A percentile compares a stretch with the other conserved stretches of the same genome.
These are phyloP conservation scores for Nothocercus nigrocapillus DNA, from an alignment of 2,113 vertebrate genomes.

Conservation along the genomic window DNA sequence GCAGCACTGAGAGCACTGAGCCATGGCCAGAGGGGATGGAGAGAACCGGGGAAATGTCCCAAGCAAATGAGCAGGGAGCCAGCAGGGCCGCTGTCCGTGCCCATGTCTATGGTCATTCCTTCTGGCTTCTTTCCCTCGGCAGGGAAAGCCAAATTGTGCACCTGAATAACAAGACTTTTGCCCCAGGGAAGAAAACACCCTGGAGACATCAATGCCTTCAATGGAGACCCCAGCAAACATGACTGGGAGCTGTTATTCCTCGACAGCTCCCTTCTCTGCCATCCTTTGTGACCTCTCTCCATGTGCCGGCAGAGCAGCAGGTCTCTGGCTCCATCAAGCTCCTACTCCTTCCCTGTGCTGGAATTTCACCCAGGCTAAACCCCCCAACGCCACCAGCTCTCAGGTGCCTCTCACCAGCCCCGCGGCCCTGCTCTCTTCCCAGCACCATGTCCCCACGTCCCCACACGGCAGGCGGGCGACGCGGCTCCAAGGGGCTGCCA, in stretches of 20 bases:
- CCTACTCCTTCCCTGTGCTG: no score
- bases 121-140: neutral
- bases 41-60: accelerated
- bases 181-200: neutral
- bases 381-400: neutral
- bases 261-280: neutral
- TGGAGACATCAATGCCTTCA: neutral
- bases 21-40: neutral
- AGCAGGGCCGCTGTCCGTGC: neutral
- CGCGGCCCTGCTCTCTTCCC: neutral
- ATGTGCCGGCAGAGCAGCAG: neutral
- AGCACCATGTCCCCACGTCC: accelerated
- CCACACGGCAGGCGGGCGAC: neutral
- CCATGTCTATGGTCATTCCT: neutral
- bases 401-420: neutral
- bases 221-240: neutral
- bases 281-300: neutral
- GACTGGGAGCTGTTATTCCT: accelerated
- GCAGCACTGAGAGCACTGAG: neutral
- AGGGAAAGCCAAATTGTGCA: neutral
- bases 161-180: neutral
- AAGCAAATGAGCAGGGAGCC: neutral
- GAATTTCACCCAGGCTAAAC: neutral
- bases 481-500: neutral
- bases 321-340: neutral